Conservation (phyloP, 2,113 vertebrate species). For the Dendropsophus ebraccatus region DNA sequence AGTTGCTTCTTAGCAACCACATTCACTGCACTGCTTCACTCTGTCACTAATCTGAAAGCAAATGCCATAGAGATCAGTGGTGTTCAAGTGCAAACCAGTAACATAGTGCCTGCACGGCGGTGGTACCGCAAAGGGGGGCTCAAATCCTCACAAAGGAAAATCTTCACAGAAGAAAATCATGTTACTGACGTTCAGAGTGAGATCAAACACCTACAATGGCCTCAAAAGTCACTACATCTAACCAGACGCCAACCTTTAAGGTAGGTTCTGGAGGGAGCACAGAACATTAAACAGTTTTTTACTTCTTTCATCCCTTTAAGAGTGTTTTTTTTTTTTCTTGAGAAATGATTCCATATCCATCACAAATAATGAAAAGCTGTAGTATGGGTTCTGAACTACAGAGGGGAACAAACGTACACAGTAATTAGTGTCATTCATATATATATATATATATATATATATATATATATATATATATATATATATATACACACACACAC, state of each 20-base stretch:
- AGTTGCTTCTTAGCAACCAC: background rate
- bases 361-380: background rate
- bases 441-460: no score
- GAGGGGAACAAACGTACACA: background rate
- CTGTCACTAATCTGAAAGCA: background rate
- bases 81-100: slow-evolving; percentile 3
- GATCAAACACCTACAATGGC: background rate
- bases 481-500: no score
- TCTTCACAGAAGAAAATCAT: background rate
- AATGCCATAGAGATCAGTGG: slow-evolving; percentile 16
- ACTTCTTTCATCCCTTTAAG: background rate
- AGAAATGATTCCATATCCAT: background rate
- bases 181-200: background rate
- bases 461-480: no score
- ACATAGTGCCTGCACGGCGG: background rate
- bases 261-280: background rate
- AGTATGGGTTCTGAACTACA: background rate
- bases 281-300: background rate
- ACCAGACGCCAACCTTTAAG: background rate
- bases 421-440: no score
- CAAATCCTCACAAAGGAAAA: slow-evolving; percentile 6
- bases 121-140: background rate
- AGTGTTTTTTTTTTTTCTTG: background rate
- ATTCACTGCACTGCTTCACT: background rate
- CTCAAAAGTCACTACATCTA: background rate